Evolutionary conservation across 2,888 invertebrate species (phyloP), one percentile per base, ranked within the genome.

Genomic region (Callyntrura guangdongensis): DNA sequence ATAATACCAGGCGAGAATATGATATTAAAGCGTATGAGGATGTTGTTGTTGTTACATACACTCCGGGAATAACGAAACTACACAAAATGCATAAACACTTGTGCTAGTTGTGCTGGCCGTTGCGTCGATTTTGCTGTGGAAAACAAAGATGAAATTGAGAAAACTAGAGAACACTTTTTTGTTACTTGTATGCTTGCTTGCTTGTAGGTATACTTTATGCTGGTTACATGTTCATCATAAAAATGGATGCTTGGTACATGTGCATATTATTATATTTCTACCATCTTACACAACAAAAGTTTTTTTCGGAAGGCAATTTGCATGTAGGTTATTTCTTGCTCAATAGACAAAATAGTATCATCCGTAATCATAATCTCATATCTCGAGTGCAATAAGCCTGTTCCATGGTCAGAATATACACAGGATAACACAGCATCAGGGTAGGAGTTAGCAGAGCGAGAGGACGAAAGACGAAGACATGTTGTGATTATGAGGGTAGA

Each of bases 361-460:
- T 53, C 14, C 14, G 9, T 53, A 14, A 53, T 53, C 14, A 14
- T 14, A 53, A 53, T 53, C 53, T 53, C 3, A 14, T 53, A 14
- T 53, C 12, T 53, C 11, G 12, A 9, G 9, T 53, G 53, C 14
- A 6, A 11, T 53, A 6, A 59, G 3, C n/a, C n/a, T 36, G 36
- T 36, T 36, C 36, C 36, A 36, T 36, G 36, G 2, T 36, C 6
- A 36, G 36, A 6, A 36, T 36, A 36, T 6, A 36, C 6, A 36
- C 3, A 36, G 36, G 6, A 36, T 36, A 2, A 36, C 36, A n/a
- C 36, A 36, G 3, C 36, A 36, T 6, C 36, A 36, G 36, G 6
- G 36, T 36, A 64, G 27, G 64, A 64, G 64, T 64, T 64, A 25
- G 64, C 25, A 64, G 64, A 25, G 64, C 25, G 25, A 25, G 64